Evolutionary conservation across 2,888 invertebrate genomes (phyloP).

Genomic region (Platypus cylindrus): DNA sequence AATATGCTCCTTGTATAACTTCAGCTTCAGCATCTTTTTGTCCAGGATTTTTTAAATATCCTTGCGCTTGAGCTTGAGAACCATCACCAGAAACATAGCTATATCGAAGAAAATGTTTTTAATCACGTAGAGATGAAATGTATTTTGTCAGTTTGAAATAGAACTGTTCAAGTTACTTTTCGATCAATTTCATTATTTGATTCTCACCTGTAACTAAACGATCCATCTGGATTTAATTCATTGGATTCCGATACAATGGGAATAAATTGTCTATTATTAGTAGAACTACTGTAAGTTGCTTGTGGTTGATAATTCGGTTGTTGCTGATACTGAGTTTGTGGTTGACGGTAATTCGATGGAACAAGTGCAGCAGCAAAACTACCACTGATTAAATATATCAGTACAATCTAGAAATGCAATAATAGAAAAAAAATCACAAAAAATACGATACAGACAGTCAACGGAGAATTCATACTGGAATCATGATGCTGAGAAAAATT

Average conservation of each 20-base stretch:
- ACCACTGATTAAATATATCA: too few species aligned
- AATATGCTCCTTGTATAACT: slow-evolving; percentile 64
- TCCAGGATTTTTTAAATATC: slow-evolving; percentile 59
- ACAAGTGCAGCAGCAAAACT: slow-evolving; percentile 20
- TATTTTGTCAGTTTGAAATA: too few species aligned
- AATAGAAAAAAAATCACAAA: slow-evolving; percentile 3
- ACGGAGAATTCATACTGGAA: slow-evolving; percentile 15
- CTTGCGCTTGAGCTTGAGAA: slow-evolving; percentile 65
- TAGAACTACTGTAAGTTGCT: slow-evolving; percentile 18
- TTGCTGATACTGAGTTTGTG: slow-evolving; percentile 18
- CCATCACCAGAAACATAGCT: slow-evolving; percentile 69
- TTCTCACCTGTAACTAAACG: slow-evolving; percentile 41
- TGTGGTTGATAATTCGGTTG: slow-evolving; percentile 15
- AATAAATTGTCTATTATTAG: slow-evolving; percentile 27
- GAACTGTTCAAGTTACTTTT: too few species aligned
- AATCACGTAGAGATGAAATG: neutral
- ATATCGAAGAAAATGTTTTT: slow-evolving; percentile 9
- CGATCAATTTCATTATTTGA: neutral
- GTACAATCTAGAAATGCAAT: slow-evolving; percentile 7
- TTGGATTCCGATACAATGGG: slow-evolving; percentile 43
- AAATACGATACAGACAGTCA: too few species aligned
- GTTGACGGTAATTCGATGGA: slow-evolving; percentile 22
- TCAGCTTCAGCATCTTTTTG: slow-evolving; percentile 55
- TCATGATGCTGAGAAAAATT: slow-evolving; percentile 10
- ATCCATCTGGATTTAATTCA: slow-evolving; percentile 46